Percentiles rank a stretch among this genome's conserved stretches.
Evolutionary conservation across 1,140 invertebrate species (phyloP).

Genomic region (Meteorus sp.): DNA sequence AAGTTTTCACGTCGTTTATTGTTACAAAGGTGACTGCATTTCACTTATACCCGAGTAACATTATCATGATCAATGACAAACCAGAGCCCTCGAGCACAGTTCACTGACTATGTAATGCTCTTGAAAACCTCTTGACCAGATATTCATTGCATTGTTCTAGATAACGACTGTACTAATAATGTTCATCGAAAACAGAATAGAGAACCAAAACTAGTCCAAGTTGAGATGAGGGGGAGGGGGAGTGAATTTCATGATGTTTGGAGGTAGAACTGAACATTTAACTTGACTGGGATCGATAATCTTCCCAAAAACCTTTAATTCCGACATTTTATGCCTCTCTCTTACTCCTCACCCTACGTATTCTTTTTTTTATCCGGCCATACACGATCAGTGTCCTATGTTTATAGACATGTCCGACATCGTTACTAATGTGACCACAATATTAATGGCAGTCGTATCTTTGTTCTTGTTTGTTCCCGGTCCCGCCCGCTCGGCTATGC

Average conservation of each 20-base stretch:
- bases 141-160: conserved; percentile 18
- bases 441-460: conserved; percentile 62
- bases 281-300: too few species aligned
- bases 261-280: not conserved
- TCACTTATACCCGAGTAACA: conserved; percentile 35
- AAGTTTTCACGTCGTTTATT: conserved; percentile 4
- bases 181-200: too few species aligned
- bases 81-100: conserved; percentile 58
- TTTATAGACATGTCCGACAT: conserved; percentile 56
- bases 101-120: too few species aligned
- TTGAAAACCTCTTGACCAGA: too few species aligned
- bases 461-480: conserved; percentile 63
- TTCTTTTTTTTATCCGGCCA: conserved; percentile 26
- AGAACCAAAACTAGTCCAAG: too few species aligned
- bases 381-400: conserved; percentile 29
- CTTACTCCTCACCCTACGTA: not conserved
- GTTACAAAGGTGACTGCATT: conserved; percentile 28
- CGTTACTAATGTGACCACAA: conserved; percentile 60
- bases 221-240: not conserved
- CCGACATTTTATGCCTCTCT: not conserved
- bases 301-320: too few species aligned
- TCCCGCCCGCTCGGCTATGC: conserved; percentile 61
- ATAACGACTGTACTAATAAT: too few species aligned
- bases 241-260: not conserved
- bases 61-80: conserved; percentile 60